phyloP scores from a whole-genome alignment of 2,888 invertebrate genomes.

The Pycnomerus fuliginosus region DNA sequence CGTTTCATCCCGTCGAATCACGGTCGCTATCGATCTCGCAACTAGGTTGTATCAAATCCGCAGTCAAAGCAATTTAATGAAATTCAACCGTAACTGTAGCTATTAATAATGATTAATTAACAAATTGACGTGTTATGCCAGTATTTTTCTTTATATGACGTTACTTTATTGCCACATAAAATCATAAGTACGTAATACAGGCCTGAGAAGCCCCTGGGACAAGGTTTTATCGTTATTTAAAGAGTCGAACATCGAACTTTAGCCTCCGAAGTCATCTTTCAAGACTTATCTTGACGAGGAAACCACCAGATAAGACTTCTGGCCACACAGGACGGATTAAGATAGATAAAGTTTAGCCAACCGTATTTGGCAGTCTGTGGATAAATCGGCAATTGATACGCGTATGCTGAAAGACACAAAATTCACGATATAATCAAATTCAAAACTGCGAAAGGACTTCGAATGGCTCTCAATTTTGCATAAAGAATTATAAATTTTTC shows the following conservation, averaged over 20 bases:
- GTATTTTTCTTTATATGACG: too few species aligned
- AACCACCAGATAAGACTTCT: conserved; percentile 43
- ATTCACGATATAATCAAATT: conserved; percentile 12
- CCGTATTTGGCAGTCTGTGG: conserved; percentile 47
- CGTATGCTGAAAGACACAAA: conserved; percentile 9
- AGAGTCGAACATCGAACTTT: conserved; percentile 43
- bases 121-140: too few species aligned
- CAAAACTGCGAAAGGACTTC: too few species aligned
- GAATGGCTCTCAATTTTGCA: too few species aligned
- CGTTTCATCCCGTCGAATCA: too few species aligned
- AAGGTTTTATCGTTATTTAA: conserved; percentile 27
- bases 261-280: conserved; percentile 41
- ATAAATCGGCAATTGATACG: conserved; percentile 44
- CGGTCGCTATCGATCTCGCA: too few species aligned
- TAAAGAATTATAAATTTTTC: too few species aligned
- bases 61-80: too few species aligned
- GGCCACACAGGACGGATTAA: conserved; percentile 48
- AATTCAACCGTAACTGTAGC: too few species aligned
- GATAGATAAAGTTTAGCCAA: conserved; percentile 48
- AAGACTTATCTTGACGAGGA: conserved; percentile 35
- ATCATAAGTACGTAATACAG: conserved; percentile 1
- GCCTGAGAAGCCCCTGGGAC: conserved; percentile 3
- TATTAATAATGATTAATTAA: too few species aligned
- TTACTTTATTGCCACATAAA: conserved; percentile 22
- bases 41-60: too few species aligned